Evolutionary conservation across 2,888 invertebrate species (phyloP).

Genomic region (Calliscelio sp.): DNA sequence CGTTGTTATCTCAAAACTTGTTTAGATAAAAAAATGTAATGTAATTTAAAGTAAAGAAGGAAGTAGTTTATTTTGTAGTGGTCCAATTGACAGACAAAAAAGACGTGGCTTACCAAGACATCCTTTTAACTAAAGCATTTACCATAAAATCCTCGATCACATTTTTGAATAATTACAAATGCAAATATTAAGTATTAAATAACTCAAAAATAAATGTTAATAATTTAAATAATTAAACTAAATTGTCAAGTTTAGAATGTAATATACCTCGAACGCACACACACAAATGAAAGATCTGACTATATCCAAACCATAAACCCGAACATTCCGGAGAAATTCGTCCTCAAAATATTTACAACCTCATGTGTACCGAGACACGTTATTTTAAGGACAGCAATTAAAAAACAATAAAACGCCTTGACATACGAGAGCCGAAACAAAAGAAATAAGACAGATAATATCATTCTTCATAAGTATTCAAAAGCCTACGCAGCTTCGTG

Average conservation of each 20-base stretch:
- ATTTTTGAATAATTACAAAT: too few relatives aligned
- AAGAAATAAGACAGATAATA: slow-evolving; percentile 3
- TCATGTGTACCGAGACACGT: too few relatives aligned
- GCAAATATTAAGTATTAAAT: too few relatives aligned
- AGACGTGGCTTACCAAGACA: background rate
- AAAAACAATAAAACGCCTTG: slow-evolving; percentile 40
- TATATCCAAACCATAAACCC: too few relatives aligned
- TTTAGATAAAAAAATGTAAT: background rate
- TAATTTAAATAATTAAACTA: too few relatives aligned
- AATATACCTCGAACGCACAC: too few relatives aligned
- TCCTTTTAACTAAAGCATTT: background rate
- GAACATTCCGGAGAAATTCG: too few relatives aligned
- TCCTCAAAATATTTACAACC: slow-evolving; percentile 11
- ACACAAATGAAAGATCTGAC: too few relatives aligned
- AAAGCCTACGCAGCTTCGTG: slow-evolving; percentile 56
- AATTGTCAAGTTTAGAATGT: too few relatives aligned
- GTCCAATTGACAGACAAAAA: background rate
- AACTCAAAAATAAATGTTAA: too few relatives aligned
- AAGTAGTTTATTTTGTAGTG: background rate
- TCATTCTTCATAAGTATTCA: slow-evolving; percentile 76
- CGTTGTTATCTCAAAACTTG: background rate
- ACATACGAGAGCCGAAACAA: slow-evolving; percentile 21
- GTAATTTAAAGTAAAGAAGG: background rate
- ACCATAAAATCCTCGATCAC: background rate
- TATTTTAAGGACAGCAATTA: too few relatives aligned